phyloP scores from a whole-genome alignment of 2,888 invertebrate species.

The Eupeodes latifasciatus region DNA sequence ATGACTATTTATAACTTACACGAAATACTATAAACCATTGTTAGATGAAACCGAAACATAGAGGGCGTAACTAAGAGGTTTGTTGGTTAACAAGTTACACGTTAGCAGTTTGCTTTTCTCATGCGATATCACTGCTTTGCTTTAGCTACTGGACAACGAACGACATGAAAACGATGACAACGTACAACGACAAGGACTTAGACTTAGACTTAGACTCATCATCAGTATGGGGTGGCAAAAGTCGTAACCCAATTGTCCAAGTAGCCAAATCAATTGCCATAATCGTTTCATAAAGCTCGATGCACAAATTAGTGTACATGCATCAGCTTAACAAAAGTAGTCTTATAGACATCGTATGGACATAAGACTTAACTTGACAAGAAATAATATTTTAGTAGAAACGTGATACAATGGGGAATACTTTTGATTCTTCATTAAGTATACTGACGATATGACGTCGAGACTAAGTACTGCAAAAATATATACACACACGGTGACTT shows the following conservation, averaged over 20 bases:
- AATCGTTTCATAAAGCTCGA: constrained; percentile 42
- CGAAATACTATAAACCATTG: constrained; percentile 12
- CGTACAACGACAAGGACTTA: neutral
- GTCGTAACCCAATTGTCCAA: constrained; percentile 61
- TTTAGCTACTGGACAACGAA: neutral
- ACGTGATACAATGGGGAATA: neutral
- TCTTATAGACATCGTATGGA: neutral
- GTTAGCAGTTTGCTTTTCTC: neutral
- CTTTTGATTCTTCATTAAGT: constrained; percentile 9
- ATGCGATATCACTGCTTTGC: constrained; percentile 32
- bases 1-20: constrained; percentile 47
- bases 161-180: too few relatives aligned
- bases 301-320: constrained; percentile 35
- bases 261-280: constrained; percentile 49
- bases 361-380: constrained; percentile 49
- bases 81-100: constrained; percentile 10
- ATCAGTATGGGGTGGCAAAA: neutral
- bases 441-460: too few relatives aligned
- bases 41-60: neutral
- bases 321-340: constrained; percentile 20
- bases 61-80: constrained; percentile 1
- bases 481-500: constrained; percentile 16
- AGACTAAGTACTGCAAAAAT: too few relatives aligned
- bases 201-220: constrained; percentile 4
- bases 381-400: constrained; percentile 55